Base-by-base conservation (phyloP, 1,140 invertebrate species). In the Ostrea denselamellosa region DNA sequence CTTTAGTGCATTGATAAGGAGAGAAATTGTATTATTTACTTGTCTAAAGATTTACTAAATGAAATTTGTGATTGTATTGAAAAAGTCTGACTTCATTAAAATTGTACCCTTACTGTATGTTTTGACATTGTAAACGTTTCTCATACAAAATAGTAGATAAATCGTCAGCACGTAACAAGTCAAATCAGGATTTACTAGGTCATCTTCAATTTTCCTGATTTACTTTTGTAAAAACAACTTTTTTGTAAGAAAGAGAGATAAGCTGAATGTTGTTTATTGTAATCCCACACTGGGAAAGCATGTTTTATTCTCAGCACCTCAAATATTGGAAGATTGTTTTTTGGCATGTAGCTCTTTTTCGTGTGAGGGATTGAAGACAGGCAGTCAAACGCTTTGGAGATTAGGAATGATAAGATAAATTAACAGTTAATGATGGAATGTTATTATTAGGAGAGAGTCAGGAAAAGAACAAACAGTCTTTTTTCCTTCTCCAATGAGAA, bases 401-500 rank as follows among this genome's bases (percentile, higher is more conserved):
- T 77, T 77, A 77, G 28, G 68, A 77, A 77, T 17, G 68, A 77
- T 77, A 77, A 77, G 28, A 10, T 22, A 25, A 77, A 77, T 77
- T 77, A 77, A 77, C 68, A 77, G 68, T 77, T 77, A 77, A 77
- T 77, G 22, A 77, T 14, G 28, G 68, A 25, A 77, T 77, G 25
- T 77, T 77, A 77, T 44, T 77, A 34, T 12, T 17, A 25, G 10
- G 28, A 77, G 25, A 25, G 22, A 71, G 68, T 62, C 22, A 17
- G 14, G 25, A 28, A 25, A 34, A 28, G 68, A 77, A 77, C 25
- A 77, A 77, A 34, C 68, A 25, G 10, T 14, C 28, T 17, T 25
- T 77, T 9, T 77, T 77, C 22, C 68, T 77, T 22, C 68, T 77
- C 28, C 14, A 77, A 77, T 77, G 68, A 77, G 68, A 10, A 77